These are phyloP conservation scores for Hippolais icterina DNA, from an alignment of 2,113 vertebrate genomes.

Conservation along the genomic window DNA sequence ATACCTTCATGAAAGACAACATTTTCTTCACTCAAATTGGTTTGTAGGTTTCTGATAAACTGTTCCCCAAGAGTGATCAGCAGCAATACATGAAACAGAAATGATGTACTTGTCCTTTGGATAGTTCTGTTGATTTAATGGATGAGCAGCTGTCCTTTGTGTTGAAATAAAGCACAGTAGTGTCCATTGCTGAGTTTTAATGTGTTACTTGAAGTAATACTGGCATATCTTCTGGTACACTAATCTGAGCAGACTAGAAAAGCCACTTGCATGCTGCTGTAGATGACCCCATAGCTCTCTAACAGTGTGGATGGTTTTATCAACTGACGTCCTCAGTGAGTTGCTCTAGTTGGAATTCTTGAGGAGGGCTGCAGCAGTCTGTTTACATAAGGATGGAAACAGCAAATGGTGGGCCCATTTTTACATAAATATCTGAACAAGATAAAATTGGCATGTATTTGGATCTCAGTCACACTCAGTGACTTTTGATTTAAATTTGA, in stretches of 20 bases:
- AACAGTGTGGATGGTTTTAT: constrained; percentile 29
- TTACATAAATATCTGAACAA: constrained; percentile 35
- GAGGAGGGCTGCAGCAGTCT: constrained; percentile 7
- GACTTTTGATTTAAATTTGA: constrained; percentile 48
- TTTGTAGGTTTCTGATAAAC: constrained; percentile 46
- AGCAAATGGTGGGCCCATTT: constrained; percentile 7
- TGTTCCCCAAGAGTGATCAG: constrained; percentile 48
- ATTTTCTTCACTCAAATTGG: constrained; percentile 48
- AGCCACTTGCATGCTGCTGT: constrained; percentile 61
- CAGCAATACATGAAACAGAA: constrained; percentile 50
- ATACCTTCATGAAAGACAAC: constrained; percentile 54
- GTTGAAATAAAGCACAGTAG: constrained; percentile 68
- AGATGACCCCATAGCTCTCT: constrained; percentile 38
- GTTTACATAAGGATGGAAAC: not conserved
- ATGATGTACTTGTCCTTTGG: constrained; percentile 28
- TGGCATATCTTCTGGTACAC: constrained; percentile 70
- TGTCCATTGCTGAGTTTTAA: constrained; percentile 67
- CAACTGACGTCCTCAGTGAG: not conserved
- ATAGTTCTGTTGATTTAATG: constrained; percentile 50
- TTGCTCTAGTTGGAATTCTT: not conserved
- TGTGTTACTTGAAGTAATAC: constrained; percentile 71
- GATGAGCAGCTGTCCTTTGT: constrained; percentile 72
- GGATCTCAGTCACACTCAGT: constrained; percentile 42
- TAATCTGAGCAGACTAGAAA: constrained; percentile 71
- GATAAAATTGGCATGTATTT: constrained; percentile 35